A percentile compares a stretch with the other conserved stretches of the same genome.
phyloP scores from a whole-genome alignment of 2,797 vertebrate genomes.

The Paratrypauchen microcephalus region DNA sequence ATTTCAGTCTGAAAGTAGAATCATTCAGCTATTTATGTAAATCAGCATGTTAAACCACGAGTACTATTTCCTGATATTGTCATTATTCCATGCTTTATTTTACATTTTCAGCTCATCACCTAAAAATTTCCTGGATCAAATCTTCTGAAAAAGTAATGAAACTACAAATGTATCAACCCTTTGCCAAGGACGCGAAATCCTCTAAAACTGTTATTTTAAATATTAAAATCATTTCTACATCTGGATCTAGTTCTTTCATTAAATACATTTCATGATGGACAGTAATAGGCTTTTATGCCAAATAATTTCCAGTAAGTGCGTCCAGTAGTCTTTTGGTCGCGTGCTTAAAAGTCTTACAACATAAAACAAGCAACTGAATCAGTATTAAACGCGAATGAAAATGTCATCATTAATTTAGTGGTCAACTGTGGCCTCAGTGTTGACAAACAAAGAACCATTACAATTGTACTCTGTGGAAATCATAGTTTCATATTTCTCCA shows the following conservation, averaged over 20 bases:
- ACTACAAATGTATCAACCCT: slow-evolving; percentile 22
- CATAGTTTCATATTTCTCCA: background rate
- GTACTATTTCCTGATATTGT: slow-evolving; percentile 39
- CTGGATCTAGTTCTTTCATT: slow-evolving; percentile 27
- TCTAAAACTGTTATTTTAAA: slow-evolving; percentile 46
- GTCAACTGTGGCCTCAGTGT: background rate
- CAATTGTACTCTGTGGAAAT: background rate
- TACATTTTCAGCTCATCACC: slow-evolving; percentile 41
- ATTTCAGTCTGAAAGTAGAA: slow-evolving; percentile 21
- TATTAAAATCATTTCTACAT: slow-evolving; percentile 21
- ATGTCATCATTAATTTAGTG: slow-evolving; percentile 3
- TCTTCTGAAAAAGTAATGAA: slow-evolving; percentile 26
- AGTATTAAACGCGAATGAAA: slow-evolving; percentile 29
- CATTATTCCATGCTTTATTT: slow-evolving; percentile 21
- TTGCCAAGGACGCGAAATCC: slow-evolving; percentile 42
- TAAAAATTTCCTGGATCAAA: slow-evolving; percentile 52
- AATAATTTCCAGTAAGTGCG: slow-evolving; percentile 27
- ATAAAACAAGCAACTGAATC: background rate
- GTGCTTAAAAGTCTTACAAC: background rate
- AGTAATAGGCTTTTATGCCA: slow-evolving; percentile 25
- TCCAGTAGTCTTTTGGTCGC: slow-evolving; percentile 40
- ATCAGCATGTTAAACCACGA: slow-evolving; percentile 29
- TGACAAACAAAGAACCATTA: background rate
- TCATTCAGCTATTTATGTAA: slow-evolving; percentile 32
- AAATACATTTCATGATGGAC: slow-evolving; percentile 32